Evolutionary conservation across 2,888 invertebrate genomes (phyloP), one percentile per base, ranked within the genome.

Genomic region (Hydraecia micacea): DNA sequence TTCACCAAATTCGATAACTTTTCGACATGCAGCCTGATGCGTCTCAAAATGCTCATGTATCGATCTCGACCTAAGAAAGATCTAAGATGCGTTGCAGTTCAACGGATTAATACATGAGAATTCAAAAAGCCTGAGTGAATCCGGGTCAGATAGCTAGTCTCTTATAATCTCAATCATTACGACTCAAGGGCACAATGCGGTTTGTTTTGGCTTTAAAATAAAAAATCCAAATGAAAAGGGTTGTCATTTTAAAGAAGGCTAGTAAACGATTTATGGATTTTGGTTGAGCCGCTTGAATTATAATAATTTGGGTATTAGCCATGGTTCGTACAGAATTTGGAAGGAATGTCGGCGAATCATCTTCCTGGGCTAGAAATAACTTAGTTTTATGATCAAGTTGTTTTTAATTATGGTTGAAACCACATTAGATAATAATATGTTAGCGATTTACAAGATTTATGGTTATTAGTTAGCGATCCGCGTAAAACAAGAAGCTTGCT

Each of bases 201-300:
- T 95, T 94, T 93, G 93, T 93, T 94, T 93, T 92, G 84, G 90
- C 80, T 84, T 89, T 88, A 90, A 91, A 91, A 90, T 85, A 89
- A 90, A 88, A 88, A 81, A 88, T 86, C 55, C 49, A 85, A 81
- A 88, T 93, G 94, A 94, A 92, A 93, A 93, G 92, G 93, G 93
- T 93, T 92, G 91, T 92, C 92, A 85, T 90, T 91, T 91, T 89
- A 85, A 89, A 86, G 86, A 82, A 81, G 77, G 83, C 82, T 83
- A 85, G 89, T 89, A 88, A 89, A 90, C 86, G 88, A 91, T 92
- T 91, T 89, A 88, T 88, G 85, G 66, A 75, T 74, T 77, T 72
- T 73, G 46, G 81, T 73, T 67, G 36, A 52, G 39, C 36, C 42
- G 62, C 58, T 71, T 75, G 66, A 49, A 75, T 86, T 81, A 80